Evolutionary conservation across 2,113 vertebrate genomes (phyloP).

Genomic region (Leptodactylus fuscus): DNA sequence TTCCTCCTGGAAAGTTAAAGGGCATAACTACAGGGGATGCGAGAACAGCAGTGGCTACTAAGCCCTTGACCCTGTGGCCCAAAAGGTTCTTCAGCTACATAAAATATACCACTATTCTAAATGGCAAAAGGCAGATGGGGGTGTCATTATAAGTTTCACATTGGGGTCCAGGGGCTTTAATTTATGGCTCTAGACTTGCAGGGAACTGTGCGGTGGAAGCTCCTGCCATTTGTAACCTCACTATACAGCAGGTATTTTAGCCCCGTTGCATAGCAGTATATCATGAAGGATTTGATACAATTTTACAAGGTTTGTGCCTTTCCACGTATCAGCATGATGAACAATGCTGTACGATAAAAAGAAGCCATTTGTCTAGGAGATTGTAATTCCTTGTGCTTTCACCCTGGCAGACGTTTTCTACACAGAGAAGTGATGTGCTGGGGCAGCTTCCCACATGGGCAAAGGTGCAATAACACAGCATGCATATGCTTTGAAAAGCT

Average conservation of each 20-base stretch:
- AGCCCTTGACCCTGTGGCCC: too few species aligned
- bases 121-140: too few species aligned
- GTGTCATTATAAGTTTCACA: too few species aligned
- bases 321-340: neutral
- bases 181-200: too few species aligned
- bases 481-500: neutral
- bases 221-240: neutral
- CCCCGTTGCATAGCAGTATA: neutral
- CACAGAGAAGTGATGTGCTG: neutral
- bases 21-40: too few species aligned
- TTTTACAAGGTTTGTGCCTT: neutral
- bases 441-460: neutral
- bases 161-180: too few species aligned
- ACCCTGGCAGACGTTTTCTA: neutral
- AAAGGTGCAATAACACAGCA: slow-evolving; percentile 8
- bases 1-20: too few species aligned
- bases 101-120: too few species aligned
- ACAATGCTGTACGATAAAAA: neutral
- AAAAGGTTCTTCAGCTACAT: too few species aligned
- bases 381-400: neutral
- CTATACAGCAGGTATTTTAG: neutral
- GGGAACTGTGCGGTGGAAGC: neutral
- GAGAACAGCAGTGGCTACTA: too few species aligned
- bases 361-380: neutral
- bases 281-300: neutral